These are phyloP conservation scores for Lacerta viridis DNA, from an alignment of 2,797 vertebrate species.

Conservation along the genomic window DNA sequence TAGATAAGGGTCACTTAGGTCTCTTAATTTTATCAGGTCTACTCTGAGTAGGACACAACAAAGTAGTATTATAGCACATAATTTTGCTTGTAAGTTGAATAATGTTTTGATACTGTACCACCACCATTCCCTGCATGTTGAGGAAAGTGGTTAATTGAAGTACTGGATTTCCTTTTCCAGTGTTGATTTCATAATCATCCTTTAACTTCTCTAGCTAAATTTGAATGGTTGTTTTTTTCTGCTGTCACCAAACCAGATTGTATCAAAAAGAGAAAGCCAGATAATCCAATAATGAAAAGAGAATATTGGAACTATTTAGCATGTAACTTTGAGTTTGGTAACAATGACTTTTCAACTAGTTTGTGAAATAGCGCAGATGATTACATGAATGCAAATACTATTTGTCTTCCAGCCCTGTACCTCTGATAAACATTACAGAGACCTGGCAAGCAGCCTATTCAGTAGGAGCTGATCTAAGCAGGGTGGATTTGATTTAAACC, in stretches of 20 bases:
- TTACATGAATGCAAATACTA: neutral
- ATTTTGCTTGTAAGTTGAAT: neutral
- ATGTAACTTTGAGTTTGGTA: neutral
- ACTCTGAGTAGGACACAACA: too few relatives aligned
- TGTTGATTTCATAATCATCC: neutral
- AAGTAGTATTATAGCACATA: neutral
- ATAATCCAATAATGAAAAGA: neutral
- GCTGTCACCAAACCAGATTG: neutral
- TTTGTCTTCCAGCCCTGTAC: neutral
- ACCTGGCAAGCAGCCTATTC: neutral
- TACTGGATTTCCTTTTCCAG: neutral
- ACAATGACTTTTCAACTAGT: neutral
- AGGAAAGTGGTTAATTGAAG: neutral
- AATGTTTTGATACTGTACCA: neutral
- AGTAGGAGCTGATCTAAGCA: neutral
- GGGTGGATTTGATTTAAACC: too few relatives aligned
- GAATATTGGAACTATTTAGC: neutral
- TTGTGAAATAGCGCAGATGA: neutral
- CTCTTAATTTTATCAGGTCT: neutral
- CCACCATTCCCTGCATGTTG: neutral
- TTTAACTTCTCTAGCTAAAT: neutral
- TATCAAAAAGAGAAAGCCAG: neutral
- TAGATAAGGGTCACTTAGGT: too few relatives aligned
- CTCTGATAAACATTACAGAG: neutral
- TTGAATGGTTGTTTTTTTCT: neutral